These are phyloP conservation scores for Hirundo rustica DNA, from an alignment of 2,797 vertebrate species.

Conservation along the genomic window DNA sequence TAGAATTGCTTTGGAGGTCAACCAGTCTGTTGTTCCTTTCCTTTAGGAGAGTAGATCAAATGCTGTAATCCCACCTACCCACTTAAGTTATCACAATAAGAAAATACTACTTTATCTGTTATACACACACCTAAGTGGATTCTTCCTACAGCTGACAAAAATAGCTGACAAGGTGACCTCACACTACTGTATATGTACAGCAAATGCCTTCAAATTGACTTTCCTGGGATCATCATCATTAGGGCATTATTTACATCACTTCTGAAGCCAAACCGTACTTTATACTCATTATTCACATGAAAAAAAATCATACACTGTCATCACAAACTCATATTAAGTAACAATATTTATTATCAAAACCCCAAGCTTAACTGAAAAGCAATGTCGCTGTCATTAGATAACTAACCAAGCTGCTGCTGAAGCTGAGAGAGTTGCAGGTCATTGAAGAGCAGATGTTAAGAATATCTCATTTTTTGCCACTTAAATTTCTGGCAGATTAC, in stretches of 20 bases:
- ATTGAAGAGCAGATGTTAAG: neutral
- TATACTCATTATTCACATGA: neutral
- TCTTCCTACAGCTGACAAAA: neutral
- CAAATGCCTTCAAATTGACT: neutral
- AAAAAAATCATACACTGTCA: neutral
- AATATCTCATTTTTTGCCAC: neutral
- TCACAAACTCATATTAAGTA: neutral
- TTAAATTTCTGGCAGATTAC: neutral
- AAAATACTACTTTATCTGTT: neutral
- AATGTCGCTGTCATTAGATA: neutral
- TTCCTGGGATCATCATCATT: neutral
- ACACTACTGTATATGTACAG: accelerated
- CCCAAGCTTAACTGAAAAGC: neutral
- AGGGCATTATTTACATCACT: neutral
- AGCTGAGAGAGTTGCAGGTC: neutral
- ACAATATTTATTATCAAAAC: neutral
- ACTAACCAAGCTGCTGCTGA: neutral
- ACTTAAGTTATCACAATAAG: neutral
- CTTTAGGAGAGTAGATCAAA: neutral
- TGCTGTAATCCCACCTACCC: neutral
- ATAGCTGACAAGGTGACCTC: neutral
- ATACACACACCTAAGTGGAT: neutral
- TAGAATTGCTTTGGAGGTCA: neutral
- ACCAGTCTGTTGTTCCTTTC: neutral
- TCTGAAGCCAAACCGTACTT: neutral